phyloP scores from a whole-genome alignment of 2,797 vertebrate species.

The Psittacula derbiana region DNA sequence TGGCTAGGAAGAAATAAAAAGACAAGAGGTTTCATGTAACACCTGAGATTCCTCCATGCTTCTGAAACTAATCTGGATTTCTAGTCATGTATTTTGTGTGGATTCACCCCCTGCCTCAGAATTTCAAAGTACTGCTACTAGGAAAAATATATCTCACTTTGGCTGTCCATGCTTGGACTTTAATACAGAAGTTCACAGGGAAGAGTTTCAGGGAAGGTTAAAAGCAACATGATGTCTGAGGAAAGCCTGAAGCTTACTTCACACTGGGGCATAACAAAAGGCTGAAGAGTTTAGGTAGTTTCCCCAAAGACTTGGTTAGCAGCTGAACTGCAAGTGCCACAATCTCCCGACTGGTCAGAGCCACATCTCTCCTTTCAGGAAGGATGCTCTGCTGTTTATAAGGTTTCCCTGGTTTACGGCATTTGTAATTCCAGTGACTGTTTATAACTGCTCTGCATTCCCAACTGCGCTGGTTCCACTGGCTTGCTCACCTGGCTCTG shows the following conservation, averaged over 20 bases:
- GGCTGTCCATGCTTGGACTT: neutral
- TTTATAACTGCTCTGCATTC: neutral
- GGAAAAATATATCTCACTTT: neutral
- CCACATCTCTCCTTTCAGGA: neutral
- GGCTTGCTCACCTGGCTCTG: neutral
- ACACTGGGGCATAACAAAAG: fast-evolving
- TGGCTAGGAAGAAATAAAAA: neutral
- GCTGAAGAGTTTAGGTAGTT: neutral
- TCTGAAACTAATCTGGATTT: neutral
- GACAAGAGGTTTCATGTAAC: neutral
- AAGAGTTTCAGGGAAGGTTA: neutral
- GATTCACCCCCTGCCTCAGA: neutral
- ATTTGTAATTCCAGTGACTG: neutral
- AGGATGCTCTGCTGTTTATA: fast-evolving
- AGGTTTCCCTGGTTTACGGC: neutral
- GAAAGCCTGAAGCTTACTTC: neutral
- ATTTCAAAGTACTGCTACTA: neutral
- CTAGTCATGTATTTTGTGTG: neutral
- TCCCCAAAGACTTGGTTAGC: neutral
- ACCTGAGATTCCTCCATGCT: neutral
- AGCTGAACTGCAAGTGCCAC: neutral
- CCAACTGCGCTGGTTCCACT: neutral
- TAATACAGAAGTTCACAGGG: fast-evolving
- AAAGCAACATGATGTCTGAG: neutral
- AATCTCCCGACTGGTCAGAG: neutral